phyloP scores from a whole-genome alignment of 2,888 invertebrate genomes.

The Erebia aethiops region DNA sequence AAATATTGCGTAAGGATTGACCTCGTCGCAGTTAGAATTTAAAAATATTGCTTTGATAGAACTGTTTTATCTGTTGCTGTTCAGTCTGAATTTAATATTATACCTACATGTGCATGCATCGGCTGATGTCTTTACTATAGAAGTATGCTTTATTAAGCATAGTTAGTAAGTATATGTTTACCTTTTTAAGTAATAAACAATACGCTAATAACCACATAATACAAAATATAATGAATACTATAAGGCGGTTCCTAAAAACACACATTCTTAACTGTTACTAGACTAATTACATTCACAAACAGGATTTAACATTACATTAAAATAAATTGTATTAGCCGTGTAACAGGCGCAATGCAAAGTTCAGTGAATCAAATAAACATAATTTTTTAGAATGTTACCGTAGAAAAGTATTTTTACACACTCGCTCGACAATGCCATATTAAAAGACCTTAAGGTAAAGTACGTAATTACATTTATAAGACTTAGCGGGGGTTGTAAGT shows the following conservation, averaged over 20 bases:
- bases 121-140: not conserved
- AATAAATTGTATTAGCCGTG: not conserved
- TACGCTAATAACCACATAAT: not conserved
- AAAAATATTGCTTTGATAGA: not conserved
- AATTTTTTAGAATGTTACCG: not conserved
- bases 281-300: not conserved
- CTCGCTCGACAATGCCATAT: too few species aligned
- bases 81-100: not conserved
- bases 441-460: too few species aligned
- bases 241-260: not conserved
- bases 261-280: not conserved
- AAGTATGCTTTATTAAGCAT: not conserved
- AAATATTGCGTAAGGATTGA: not conserved
- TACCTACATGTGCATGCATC: too few species aligned
- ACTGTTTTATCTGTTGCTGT: not conserved
- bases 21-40: not conserved
- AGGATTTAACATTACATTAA: not conserved
- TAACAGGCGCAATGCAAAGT: not conserved
- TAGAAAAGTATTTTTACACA: not conserved
- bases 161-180: not conserved
- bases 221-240: not conserved
- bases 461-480: too few species aligned
- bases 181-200: not conserved
- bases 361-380: not conserved
- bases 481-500: too few species aligned